Base-by-base conservation (phyloP, 2,888 invertebrate species). In the Lepeophtheirus nordmannii region DNA sequence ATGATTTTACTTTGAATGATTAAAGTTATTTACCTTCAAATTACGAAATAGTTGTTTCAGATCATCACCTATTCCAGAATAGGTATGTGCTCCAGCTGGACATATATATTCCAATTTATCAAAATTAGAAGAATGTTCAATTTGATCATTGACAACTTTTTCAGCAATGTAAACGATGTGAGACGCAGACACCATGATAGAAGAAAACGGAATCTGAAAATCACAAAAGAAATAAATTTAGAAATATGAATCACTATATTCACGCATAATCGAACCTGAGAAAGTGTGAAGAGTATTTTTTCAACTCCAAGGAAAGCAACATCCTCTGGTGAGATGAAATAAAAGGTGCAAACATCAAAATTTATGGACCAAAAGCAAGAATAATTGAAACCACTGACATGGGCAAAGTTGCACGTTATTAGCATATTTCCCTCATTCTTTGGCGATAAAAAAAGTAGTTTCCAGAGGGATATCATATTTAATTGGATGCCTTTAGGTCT, bases 61-160 rank as follows among this genome's bases (percentile, higher is more conserved):
- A 46, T 46, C 53, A 46, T 46, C 53, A 17, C 17, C 8, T n/a
- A 46, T 17, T 17, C n/a, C 17, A n/a, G 53, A 8, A 46, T 46
- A 46, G n/a, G 53, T 46, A 46, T 46, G 53, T n/a, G 53, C 53
- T 46, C 53, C 53, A n/a, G 53, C 53, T n/a, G 53, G 53, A 17
- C 53, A 46, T n/a, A 46, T 46, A 46, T 46, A 5, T 46, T 46
- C 8, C 14, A 46, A 2, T n/a, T n/a, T 8, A 17, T 46, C 53
- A 8, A n/a, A 46, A 17, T 46, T 46, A n/a, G 53, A 17, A 46
- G 14, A 46, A 46, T 46, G 8, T 46, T 46, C n/a, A n/a, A 46
- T 14, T 8, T 46, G n/a, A n/a, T 17, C 53, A 17, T 46, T 46
- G 5, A n/a, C 17, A 5, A 17, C 5, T 46, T 46, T 46, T 46